Evolutionary conservation across 2,797 vertebrate genomes (phyloP).

Genomic region (Acridotheres tristis): DNA sequence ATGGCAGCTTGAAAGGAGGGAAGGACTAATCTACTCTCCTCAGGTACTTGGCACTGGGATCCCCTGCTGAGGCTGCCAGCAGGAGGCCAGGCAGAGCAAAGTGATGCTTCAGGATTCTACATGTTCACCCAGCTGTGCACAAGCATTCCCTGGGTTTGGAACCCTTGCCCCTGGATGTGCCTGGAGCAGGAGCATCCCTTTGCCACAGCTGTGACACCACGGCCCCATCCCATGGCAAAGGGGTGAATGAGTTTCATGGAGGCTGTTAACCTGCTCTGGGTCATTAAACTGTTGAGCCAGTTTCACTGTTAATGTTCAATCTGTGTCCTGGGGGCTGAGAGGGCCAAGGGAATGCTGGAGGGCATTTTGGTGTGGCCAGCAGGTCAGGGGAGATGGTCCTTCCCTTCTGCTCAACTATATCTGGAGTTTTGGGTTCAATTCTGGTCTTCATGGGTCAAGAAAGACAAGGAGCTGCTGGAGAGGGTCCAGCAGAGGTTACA

Average conservation of each 20-base stretch:
- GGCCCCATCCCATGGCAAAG: not conserved
- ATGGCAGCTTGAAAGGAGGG: not conserved
- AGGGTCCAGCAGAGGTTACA: not conserved
- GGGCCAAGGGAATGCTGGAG: not conserved
- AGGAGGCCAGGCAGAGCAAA: not conserved
- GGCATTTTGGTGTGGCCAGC: not conserved
- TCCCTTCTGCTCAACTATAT: fast-evolving
- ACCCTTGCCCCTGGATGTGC: not conserved
- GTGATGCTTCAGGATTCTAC: not conserved
- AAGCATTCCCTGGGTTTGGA: not conserved
- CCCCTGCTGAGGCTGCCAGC: not conserved
- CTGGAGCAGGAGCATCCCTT: not conserved
- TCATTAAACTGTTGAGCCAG: not conserved
- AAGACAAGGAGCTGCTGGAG: not conserved
- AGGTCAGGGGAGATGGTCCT: not conserved
- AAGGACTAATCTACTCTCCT: not conserved
- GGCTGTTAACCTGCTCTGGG: not conserved
- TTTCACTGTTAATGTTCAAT: not conserved
- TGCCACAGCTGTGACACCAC: not conserved
- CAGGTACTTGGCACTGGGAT: not conserved
- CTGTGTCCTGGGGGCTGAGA: not conserved
- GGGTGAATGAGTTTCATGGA: not conserved
- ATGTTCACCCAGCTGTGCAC: not conserved
- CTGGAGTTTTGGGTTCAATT: not conserved
- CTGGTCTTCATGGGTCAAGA: not conserved